phyloP scores from a whole-genome alignment of 2,797 vertebrate species.

The Cottoperca gobio region DNA sequence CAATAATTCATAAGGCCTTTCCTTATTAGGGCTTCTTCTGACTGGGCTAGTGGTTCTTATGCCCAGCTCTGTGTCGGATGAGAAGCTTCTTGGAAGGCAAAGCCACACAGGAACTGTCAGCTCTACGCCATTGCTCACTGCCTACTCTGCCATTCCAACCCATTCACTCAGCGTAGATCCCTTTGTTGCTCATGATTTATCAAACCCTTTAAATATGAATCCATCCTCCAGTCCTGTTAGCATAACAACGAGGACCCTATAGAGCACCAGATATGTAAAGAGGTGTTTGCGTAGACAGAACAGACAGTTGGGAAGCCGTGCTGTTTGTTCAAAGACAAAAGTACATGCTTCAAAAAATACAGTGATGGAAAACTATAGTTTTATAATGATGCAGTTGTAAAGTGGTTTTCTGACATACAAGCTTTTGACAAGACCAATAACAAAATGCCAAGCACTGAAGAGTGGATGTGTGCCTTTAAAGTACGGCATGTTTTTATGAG shows the following conservation, averaged over 20 bases:
- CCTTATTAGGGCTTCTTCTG: slow-evolving; percentile 85
- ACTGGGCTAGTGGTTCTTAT: slow-evolving; percentile 74
- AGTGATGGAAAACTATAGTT: slow-evolving; percentile 2
- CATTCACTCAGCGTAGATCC: slow-evolving; percentile 48
- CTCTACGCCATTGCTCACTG: slow-evolving; percentile 42
- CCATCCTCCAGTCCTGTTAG: slow-evolving; percentile 56
- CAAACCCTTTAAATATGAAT: slow-evolving; percentile 63
- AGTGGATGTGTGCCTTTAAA: slow-evolving; percentile 12
- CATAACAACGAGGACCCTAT: slow-evolving; percentile 66
- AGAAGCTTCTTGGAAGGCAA: slow-evolving; percentile 78
- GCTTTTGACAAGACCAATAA: slow-evolving; percentile 32
- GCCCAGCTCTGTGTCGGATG: slow-evolving; percentile 79
- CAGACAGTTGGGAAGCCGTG: slow-evolving; percentile 24
- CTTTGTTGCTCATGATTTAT: slow-evolving; percentile 76
- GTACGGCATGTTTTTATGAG: slow-evolving; percentile 5
- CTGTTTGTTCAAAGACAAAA: slow-evolving; percentile 19
- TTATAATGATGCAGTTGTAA: background rate
- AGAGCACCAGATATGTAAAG: slow-evolving; percentile 55
- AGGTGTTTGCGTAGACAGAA: slow-evolving; percentile 53
- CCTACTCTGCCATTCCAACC: slow-evolving; percentile 48
- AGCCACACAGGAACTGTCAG: slow-evolving; percentile 68
- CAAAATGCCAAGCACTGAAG: slow-evolving; percentile 14
- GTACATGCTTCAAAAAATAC: slow-evolving; percentile 11
- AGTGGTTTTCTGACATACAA: slow-evolving; percentile 10
- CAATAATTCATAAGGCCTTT: slow-evolving; percentile 87